Evolutionary conservation across 2,113 vertebrate genomes (phyloP).

Genomic region (Nibea coibor): DNA sequence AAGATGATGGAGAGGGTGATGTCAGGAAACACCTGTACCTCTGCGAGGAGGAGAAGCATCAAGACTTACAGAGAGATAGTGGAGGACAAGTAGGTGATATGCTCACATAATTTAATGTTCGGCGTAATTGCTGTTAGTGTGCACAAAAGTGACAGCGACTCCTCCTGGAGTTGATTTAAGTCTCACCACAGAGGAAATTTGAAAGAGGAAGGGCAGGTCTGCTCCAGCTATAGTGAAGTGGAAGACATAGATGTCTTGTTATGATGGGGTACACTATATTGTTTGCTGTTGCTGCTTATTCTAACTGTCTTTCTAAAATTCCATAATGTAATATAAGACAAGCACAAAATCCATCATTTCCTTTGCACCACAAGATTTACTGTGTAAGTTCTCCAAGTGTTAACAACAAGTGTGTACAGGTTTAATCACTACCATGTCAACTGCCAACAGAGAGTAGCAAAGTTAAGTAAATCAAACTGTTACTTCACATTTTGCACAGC

Average conservation of each 20-base stretch:
- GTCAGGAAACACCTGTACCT: conserved; percentile 77
- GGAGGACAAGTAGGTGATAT: conserved; percentile 92
- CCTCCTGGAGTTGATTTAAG: conserved; percentile 26
- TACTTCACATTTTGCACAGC: not conserved
- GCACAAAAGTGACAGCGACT: not conserved
- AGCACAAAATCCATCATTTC: not conserved
- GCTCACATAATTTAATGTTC: not conserved
- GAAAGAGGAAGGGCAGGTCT: conserved; percentile 1
- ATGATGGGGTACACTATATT: not conserved
- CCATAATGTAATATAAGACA: not conserved
- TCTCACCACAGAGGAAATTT: not conserved
- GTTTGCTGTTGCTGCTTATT: not conserved
- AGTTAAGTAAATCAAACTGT: not conserved
- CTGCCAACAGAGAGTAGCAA: not conserved
- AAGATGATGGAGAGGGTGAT: conserved; percentile 94
- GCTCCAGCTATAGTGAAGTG: not conserved
- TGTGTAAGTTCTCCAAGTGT: not conserved
- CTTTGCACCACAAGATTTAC: not conserved
- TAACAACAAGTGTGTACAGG: not conserved
- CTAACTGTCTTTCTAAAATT: not conserved
- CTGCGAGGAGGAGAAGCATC: conserved; percentile 93
- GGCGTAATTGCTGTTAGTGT: not conserved
- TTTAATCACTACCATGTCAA: not conserved
- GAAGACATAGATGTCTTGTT: not conserved
- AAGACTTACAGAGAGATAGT: conserved; percentile 99